Evolutionary conservation across 2,113 vertebrate genomes (phyloP).

Genomic region (Hiodon alosoides): DNA sequence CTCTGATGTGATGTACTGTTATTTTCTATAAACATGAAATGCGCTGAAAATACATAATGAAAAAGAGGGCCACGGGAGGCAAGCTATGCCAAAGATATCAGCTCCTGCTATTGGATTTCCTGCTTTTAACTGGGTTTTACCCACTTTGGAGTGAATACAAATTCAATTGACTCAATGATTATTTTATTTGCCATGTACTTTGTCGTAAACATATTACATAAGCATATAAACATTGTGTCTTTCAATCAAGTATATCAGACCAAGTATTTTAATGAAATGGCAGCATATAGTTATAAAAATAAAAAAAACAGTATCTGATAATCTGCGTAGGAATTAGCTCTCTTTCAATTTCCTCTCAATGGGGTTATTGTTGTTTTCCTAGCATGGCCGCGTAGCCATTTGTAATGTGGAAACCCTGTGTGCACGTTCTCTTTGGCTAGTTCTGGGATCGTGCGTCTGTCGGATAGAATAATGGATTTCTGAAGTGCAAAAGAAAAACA

Average conservation of each 20-base stretch:
- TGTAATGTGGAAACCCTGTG: slow-evolving; percentile 29
- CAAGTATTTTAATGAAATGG: slow-evolving; percentile 12
- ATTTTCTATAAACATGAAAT: slow-evolving; percentile 62
- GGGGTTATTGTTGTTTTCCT: slow-evolving; percentile 9
- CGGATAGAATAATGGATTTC: slow-evolving; percentile 64
- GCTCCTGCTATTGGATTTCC: slow-evolving; percentile 66
- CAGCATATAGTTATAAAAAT: background rate
- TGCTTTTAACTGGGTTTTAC: slow-evolving; percentile 72
- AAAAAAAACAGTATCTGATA: background rate
- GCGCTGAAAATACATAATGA: slow-evolving; percentile 49
- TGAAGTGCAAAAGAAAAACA: slow-evolving; percentile 49
- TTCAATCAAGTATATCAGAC: background rate
- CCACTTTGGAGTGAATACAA: slow-evolving; percentile 73
- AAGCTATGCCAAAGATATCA: slow-evolving; percentile 60
- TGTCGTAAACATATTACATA: background rate
- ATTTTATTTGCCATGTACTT: slow-evolving; percentile 61
- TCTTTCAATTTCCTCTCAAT: background rate
- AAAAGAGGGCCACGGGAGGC: slow-evolving; percentile 61
- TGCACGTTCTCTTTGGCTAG: slow-evolving; percentile 21
- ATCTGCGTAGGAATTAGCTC: background rate
- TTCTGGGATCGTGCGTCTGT: slow-evolving; percentile 52
- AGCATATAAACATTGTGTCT: background rate
- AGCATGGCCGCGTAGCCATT: slow-evolving; percentile 1
- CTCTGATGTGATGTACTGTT: slow-evolving; percentile 54
- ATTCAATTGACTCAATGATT: slow-evolving; percentile 63